A percentile compares a stretch with the other conserved stretches of the same genome.
Conservation (phyloP, 2,888 invertebrate species). For the Mythimna impura region DNA sequence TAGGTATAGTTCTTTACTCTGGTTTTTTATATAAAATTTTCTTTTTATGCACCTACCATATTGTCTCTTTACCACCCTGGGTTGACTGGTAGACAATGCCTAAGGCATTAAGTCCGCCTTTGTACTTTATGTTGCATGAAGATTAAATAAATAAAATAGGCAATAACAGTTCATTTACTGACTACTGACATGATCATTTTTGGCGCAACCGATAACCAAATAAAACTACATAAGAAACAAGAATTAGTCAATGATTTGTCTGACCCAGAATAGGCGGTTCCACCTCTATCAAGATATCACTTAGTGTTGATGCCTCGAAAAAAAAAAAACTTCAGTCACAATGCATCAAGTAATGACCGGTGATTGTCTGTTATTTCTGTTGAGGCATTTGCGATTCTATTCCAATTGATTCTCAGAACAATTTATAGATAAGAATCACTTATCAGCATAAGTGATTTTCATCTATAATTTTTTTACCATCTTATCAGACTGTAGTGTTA, state of each 20-base stretch:
- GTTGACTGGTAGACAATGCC: too few relatives aligned
- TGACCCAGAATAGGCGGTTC: not conserved
- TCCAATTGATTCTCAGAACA: slow-evolving; percentile 37
- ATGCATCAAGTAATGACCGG: slow-evolving; percentile 26
- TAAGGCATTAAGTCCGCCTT: too few relatives aligned
- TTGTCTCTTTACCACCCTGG: too few relatives aligned
- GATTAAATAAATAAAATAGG: too few relatives aligned
- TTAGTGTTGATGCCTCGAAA: slow-evolving; percentile 7
- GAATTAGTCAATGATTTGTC: slow-evolving; percentile 11
- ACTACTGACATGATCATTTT: not conserved
- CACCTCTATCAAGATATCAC: slow-evolving; percentile 37
- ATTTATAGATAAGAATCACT: too few relatives aligned
- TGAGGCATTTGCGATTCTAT: slow-evolving; percentile 3
- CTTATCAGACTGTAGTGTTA: slow-evolving; percentile 10
- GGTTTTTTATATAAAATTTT: too few relatives aligned
- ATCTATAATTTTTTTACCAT: slow-evolving; percentile 25
- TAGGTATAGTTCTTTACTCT: too few relatives aligned
- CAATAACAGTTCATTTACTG: not conserved
- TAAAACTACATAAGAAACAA: not conserved
- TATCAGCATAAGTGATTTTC: slow-evolving; percentile 28
- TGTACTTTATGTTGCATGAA: too few relatives aligned
- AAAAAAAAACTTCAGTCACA: slow-evolving; percentile 27
- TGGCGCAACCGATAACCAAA: too few relatives aligned
- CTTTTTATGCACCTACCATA: too few relatives aligned
- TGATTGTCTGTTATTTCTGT: slow-evolving; percentile 36